Evolutionary conservation across 2,113 vertebrate species (phyloP).

Genomic region (Hyperopisus bebe): DNA sequence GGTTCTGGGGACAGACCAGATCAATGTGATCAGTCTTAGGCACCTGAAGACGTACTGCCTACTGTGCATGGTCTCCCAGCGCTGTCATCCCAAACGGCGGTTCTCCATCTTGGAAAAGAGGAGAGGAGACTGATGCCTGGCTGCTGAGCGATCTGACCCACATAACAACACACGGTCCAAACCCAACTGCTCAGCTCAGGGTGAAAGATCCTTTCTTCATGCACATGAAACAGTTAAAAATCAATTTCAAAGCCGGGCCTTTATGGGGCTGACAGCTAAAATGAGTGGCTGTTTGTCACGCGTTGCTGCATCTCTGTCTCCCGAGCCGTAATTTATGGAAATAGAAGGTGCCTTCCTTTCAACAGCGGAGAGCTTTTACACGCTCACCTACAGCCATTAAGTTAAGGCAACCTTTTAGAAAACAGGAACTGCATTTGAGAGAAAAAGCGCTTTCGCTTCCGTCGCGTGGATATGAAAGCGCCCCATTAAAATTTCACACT

Average conservation of each 20-base stretch:
- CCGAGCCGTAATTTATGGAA: conserved; percentile 2
- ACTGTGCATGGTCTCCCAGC: background rate
- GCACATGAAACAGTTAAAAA: conserved; percentile 12
- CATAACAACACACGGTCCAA: background rate
- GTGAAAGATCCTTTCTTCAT: background rate
- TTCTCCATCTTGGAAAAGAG: background rate
- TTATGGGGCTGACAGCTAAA: background rate
- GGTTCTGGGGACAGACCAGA: background rate
- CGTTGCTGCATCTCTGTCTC: conserved; percentile 5
- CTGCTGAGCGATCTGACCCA: background rate
- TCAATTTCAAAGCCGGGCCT: background rate
- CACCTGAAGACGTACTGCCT: background rate
- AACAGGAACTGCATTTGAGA: background rate
- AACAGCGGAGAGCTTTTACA: background rate
- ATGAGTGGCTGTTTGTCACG: background rate
- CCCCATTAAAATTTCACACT: conserved; percentile 19
- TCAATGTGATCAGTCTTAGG: background rate
- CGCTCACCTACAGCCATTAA: background rate
- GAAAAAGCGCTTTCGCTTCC: background rate
- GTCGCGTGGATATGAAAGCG: background rate
- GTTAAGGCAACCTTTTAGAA: conserved; percentile 9
- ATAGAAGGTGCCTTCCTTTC: background rate
- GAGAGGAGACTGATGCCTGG: background rate
- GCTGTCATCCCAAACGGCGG: background rate
- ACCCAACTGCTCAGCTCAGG: background rate